Evolutionary conservation across 2,888 invertebrate species (phyloP).

Genomic region (Sericinus montela): DNA sequence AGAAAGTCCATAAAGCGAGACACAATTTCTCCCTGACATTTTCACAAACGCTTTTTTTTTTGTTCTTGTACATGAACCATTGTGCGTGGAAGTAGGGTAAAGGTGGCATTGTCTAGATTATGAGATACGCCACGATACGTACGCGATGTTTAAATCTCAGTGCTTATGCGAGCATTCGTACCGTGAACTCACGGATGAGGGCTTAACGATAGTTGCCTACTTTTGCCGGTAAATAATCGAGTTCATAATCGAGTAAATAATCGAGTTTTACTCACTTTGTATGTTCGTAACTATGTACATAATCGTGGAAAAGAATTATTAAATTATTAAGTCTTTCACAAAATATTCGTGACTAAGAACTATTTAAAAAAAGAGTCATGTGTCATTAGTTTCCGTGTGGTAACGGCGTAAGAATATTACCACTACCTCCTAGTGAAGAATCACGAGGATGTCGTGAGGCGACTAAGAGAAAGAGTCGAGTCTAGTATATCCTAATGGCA

Average conservation of each 20-base stretch:
- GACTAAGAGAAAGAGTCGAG: too few species aligned
- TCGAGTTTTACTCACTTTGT: too few species aligned
- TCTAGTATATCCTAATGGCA: too few species aligned
- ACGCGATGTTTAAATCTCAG: neutral
- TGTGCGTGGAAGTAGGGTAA: neutral
- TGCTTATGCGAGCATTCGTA: slow-evolving; percentile 9
- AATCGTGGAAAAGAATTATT: too few species aligned
- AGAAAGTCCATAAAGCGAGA: neutral
- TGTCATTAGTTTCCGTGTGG: too few species aligned
- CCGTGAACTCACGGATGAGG: slow-evolving; percentile 6
- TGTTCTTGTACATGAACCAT: slow-evolving; percentile 1
- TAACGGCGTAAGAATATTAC: too few species aligned
- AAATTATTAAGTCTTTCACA: too few species aligned
- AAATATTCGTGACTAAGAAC: too few species aligned
- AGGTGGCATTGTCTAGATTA: slow-evolving; percentile 4
- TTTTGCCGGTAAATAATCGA: neutral
- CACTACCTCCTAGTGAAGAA: too few species aligned
- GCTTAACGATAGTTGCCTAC: neutral
- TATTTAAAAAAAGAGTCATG: too few species aligned
- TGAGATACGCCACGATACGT: neutral
- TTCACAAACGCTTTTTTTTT: neutral
- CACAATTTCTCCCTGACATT: neutral
- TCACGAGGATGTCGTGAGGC: too few species aligned
- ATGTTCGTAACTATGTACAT: too few species aligned
- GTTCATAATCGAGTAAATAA: neutral